Conservation (phyloP, 2,113 vertebrate genomes). For the Hylia prasina region DNA sequence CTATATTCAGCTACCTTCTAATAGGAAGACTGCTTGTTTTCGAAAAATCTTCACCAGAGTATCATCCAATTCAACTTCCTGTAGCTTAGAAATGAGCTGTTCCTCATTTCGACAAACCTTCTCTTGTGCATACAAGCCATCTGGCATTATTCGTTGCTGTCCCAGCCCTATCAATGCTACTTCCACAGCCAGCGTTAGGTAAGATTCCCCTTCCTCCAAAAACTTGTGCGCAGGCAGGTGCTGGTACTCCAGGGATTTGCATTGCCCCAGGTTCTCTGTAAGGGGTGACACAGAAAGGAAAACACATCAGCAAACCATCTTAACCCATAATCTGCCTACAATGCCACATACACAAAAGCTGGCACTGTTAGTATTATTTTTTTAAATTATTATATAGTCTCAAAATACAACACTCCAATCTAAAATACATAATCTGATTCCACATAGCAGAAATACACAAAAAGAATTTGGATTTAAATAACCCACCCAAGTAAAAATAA, state of each 20-base stretch:
- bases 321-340: not conserved
- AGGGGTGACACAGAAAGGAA: not conserved
- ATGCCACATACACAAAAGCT: not conserved
- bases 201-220: slow-evolving; percentile 90
- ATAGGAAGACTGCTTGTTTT: slow-evolving; percentile 91
- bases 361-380: not conserved
- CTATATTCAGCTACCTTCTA: slow-evolving; percentile 83
- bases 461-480: not conserved
- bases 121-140: slow-evolving; percentile 94
- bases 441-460: not conserved
- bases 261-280: slow-evolving; percentile 78
- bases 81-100: slow-evolving; percentile 90
- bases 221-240: slow-evolving; percentile 84
- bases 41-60: slow-evolving; percentile 91
- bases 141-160: slow-evolving; percentile 96
- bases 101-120: slow-evolving; percentile 94
- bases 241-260: slow-evolving; percentile 85
- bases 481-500: not conserved
- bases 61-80: slow-evolving; percentile 88
- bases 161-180: slow-evolving; percentile 89
- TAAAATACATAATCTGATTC: not conserved
- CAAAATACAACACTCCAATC: not conserved
- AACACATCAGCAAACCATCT: not conserved
- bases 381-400: not conserved
- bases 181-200: slow-evolving; percentile 87